Base-by-base conservation (phyloP, 2,113 vertebrate species). In the Stictonetta naevosa region DNA sequence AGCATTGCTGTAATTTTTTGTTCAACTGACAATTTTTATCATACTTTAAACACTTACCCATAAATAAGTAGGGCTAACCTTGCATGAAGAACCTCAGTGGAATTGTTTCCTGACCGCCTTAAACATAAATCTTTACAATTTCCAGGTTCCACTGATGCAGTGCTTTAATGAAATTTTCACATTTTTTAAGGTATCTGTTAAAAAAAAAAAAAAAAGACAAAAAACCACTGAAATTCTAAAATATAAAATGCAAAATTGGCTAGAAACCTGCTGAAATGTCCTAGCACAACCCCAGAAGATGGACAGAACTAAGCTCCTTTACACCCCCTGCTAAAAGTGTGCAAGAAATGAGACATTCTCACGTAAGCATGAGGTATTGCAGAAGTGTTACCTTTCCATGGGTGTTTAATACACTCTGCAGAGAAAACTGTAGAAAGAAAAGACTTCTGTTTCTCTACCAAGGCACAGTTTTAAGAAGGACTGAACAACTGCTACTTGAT, bases 291-390 rank as follows among this genome's bases (percentile, higher is more conserved):
- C 19, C 69, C 66, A 78, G 71, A n/a, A 79, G 25, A 33, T 3
- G 20, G 50, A 42, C 38, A 56, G 59, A 85, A 69, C 25, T 7
- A 11, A 91, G 13, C 11, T 46, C 22, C 26, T 81, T 67, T 73
- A 75, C 59, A 58, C 17, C 67, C 4, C 13, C 7, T 63, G 44
- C 46, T 38, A 60, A 19, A 79, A 53, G 19, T 28, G 22, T 33
- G 38, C 8, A 38, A 58, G 21, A 58, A 67, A 85, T 48, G 28
- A 77, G 8, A 8, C 8, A 8, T 29, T 73, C 29, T 64, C 62
- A 34, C 0, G 0, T 60, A 14, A 31, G n/a, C 15, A 36, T 6
- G 21, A 78, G 20, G 15, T 58, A 26, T 44, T 79, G 31, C 16
- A 31, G 29, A 69, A 17, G 52, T 46, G 36, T 12, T 55, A 6